Evolutionary conservation across 1,140 invertebrate species (phyloP).

Genomic region (Cydia amplana): DNA sequence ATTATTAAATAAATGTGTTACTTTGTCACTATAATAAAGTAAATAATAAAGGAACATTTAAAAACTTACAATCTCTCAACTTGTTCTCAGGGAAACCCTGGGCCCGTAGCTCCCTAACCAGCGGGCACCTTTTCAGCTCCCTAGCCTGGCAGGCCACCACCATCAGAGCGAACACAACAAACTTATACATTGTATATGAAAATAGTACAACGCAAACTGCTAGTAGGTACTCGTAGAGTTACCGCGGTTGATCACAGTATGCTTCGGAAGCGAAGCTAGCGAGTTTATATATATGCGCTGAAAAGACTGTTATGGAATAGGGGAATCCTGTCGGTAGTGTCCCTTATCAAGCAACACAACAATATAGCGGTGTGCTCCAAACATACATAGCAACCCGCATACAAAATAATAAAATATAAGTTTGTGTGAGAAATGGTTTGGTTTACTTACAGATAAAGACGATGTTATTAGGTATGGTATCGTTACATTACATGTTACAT

Average conservation of each 20-base stretch:
- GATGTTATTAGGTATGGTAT: too few species aligned
- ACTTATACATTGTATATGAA: conserved; percentile 7
- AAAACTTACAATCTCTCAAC: conserved; percentile 43
- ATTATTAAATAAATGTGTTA: background rate
- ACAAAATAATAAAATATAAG: background rate
- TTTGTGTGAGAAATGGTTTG: background rate
- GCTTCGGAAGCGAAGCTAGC: background rate
- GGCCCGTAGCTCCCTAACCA: conserved; percentile 50
- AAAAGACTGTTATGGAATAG: background rate
- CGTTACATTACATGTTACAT: too few species aligned
- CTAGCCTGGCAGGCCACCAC: conserved; percentile 16
- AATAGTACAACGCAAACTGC: background rate
- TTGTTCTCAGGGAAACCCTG: conserved; percentile 42
- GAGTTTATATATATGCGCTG: conserved; percentile 16
- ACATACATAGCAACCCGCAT: background rate
- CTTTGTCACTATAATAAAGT: conserved; percentile 2
- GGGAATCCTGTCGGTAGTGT: conserved; percentile 15
- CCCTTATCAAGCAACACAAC: conserved; percentile 1
- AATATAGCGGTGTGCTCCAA: background rate
- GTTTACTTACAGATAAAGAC: background rate
- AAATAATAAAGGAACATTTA: conserved; percentile 2
- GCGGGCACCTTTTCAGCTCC: conserved; percentile 55
- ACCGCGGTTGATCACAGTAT: background rate
- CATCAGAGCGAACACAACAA: conserved; percentile 6
- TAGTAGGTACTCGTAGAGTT: background rate